Conservation (phyloP, 2,888 invertebrate genomes). For the Polyommatus iphigenia region DNA sequence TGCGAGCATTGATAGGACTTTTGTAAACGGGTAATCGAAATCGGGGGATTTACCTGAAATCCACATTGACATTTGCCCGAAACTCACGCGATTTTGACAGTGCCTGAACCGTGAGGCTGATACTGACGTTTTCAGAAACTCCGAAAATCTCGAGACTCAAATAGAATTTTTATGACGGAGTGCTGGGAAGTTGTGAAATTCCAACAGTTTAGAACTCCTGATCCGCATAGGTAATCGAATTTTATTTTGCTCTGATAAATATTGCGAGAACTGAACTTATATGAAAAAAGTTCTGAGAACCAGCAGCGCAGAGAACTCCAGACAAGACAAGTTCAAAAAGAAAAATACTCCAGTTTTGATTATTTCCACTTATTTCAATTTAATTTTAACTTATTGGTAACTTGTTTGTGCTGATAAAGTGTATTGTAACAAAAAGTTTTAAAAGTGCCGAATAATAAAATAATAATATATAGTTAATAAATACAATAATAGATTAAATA, state of each 20-base stretch:
- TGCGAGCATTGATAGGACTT: constrained; percentile 74
- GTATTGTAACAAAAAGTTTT: too few species aligned
- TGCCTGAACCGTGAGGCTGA: constrained; percentile 42
- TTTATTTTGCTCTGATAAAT: constrained; percentile 24
- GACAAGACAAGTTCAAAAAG: not conserved
- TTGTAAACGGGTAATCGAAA: constrained; percentile 77
- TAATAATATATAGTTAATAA: too few species aligned
- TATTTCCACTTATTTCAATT: not conserved
- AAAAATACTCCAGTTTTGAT: not conserved
- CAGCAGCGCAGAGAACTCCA: not conserved
- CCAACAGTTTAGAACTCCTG: constrained; percentile 42
- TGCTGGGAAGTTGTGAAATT: constrained; percentile 44
- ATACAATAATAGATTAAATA: too few species aligned
- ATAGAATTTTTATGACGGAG: constrained; percentile 56
- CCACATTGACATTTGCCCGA: constrained; percentile 57
- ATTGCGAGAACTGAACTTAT: constrained; percentile 25
- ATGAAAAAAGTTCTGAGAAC: not conserved
- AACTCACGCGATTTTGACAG: constrained; percentile 40
- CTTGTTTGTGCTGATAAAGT: not conserved
- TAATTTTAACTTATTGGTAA: not conserved
- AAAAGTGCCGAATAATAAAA: too few species aligned
- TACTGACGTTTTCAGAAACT: constrained; percentile 49
- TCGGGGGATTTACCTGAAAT: constrained; percentile 66
- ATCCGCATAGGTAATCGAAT: constrained; percentile 44
- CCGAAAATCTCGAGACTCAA: constrained; percentile 48